Base-by-base conservation (phyloP, 2,888 invertebrate species). In the Glyphotaelius pellucidus region DNA sequence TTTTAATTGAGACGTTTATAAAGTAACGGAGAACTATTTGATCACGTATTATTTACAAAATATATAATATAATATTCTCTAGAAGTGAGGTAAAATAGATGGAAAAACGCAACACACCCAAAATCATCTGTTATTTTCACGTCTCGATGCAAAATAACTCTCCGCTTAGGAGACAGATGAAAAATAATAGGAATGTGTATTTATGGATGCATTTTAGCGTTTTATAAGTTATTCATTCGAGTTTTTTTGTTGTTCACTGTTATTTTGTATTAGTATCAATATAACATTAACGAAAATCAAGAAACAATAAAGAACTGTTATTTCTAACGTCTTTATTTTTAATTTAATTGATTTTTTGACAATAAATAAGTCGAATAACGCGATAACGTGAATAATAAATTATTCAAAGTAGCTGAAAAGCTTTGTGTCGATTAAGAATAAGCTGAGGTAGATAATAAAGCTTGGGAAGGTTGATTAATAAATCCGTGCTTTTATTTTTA, bases 231-330 rank as follows among this genome's bases (percentile, higher is more conserved):
- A 67, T 67, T 67, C 67, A 67, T 67, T 9, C 9, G 25, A 25
- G 67, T 67, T 67, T 67, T 67, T 67, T 67, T 67, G 14, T 2
- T 5, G 15, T 42, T 86, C 86, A n/a, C 38, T 30, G 38, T 42
- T 85, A 38, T 38, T 35, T 86, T 86, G 67, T 30, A 47, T 47
- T 85, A 30, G 7, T 67, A 67, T 67, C 9, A 67, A 67, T 47
- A 30, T 47, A 42, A 86, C 86, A 86, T 86, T 42, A 79, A 4
- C 89, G 15, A 47, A 87, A 47, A 87, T 87, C 87, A 38, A 32
- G 93, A 93, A 94, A 67, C 94, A 32, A 81, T 81, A 81, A 81
- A 81, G 81, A 81, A 81, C 81, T 14, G 81, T 81, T 81, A 81
- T 31, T 31, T 81, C 3, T 31, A 32, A 81, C 81, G 32, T 81